Evolutionary conservation across 2,888 invertebrate species (phyloP), one percentile per base, ranked within the genome.

Genomic region (Poecilobothrus nobilitatus): DNA sequence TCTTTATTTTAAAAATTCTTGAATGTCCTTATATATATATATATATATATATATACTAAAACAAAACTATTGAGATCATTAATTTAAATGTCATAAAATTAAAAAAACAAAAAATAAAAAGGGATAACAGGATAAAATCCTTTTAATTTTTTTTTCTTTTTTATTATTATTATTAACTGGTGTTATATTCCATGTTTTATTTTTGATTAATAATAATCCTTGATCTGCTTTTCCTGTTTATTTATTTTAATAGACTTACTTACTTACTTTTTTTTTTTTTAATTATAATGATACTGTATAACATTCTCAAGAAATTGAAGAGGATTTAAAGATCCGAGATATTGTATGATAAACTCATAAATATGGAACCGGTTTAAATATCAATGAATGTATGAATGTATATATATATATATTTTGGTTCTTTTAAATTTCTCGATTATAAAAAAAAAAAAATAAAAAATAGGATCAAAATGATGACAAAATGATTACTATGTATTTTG

Each of bases 31-130:
- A 27, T 27, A 27, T 27, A 27, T 27, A 27, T 27, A 27, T 27
- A 27, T 27, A 27, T 27, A 8, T 8, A 37, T 37, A 37, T 37
- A 37, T 10, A 37, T 37, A 37, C 1, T 10, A 37, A 37, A 62
- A 62, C 6, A 22, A 27, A 27, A 22, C 15, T 63, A 10, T 63
- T 63, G 27, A 27, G 63, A 63, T 63, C 63, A 63, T 63, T 63
- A 63, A 63, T 63, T 63, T 63, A 63, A 63, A 63, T 63, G 63
- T 63, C 63, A 63, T 63, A 27, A 27, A 27, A 63, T 4, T 18
- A 15, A 9, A 53, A 53, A 53, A 37, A 37, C 6, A 37, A 37
- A 37, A 37, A 10, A 18, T 18, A 2, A 18, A 53, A 53, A 53
- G 15, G 53, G 18, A 53, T 53, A 18, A 53, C 53, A 18, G 53